Conservation (phyloP, 1,140 invertebrate species). For the Goniozus legneri region DNA sequence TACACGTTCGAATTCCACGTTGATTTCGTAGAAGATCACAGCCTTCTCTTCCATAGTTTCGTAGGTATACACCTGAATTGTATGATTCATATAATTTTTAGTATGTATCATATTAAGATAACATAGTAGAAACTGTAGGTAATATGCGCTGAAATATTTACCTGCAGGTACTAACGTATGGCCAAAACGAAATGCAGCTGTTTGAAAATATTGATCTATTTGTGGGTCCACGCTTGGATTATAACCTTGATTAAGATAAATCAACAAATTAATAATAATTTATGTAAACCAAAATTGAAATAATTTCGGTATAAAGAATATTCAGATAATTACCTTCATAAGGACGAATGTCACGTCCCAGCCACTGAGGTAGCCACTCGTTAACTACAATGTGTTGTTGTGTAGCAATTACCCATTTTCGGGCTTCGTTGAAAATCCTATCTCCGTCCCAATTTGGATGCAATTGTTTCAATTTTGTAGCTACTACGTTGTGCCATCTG, state of each 20-base stretch:
- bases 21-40: slow-evolving; percentile 34
- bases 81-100: too few relatives aligned
- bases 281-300: neutral
- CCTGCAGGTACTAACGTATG: slow-evolving; percentile 62
- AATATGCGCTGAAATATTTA: too few relatives aligned
- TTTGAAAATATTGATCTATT: slow-evolving; percentile 67
- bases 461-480: slow-evolving; percentile 40
- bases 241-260: slow-evolving; percentile 53
- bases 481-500: slow-evolving; percentile 63
- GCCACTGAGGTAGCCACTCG: slow-evolving; percentile 56
- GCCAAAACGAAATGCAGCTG: slow-evolving; percentile 67
- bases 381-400: slow-evolving; percentile 56
- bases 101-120: too few relatives aligned
- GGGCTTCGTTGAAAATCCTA: slow-evolving; percentile 58
- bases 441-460: slow-evolving; percentile 52
- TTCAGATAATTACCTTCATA: slow-evolving; percentile 33
- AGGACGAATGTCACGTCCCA: slow-evolving; percentile 29
- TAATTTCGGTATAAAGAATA: too few relatives aligned
- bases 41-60: slow-evolving; percentile 38
- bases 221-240: slow-evolving; percentile 63
- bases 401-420: slow-evolving; percentile 60
- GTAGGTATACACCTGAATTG: slow-evolving; percentile 46
- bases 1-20: slow-evolving; percentile 60
- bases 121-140: too few relatives aligned
- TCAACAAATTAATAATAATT: neutral